A percentile compares a stretch with the other conserved stretches of the same genome.
phyloP scores from a whole-genome alignment of 2,888 invertebrate species.

The Phrixothrix hirtus region DNA sequence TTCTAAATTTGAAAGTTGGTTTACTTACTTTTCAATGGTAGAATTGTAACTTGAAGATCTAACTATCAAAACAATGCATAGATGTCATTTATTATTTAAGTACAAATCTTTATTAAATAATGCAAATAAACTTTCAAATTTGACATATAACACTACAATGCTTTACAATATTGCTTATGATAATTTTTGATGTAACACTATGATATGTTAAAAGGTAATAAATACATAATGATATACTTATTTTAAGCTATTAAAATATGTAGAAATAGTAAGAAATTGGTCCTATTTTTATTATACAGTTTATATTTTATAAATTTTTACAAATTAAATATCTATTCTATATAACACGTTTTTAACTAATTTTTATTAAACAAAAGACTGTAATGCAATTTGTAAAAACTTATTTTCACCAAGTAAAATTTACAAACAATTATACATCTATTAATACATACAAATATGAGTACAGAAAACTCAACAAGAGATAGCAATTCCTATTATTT shows the following conservation, averaged over 20 bases:
- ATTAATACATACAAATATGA: no score
- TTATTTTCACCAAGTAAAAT: no score
- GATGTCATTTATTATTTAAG: neutral
- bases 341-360: no score
- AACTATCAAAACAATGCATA: no score
- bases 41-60: no score
- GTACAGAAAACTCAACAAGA: no score
- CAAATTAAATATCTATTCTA: conserved; percentile 1
- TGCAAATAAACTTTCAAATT: conserved; percentile 14
- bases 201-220: conserved; percentile 25
- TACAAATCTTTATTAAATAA: conserved; percentile 9
- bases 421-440: no score
- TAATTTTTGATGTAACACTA: conserved; percentile 20
- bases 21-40: no score
- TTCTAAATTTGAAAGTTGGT: no score
- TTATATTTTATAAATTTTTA: conserved; percentile 2
- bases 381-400: no score
- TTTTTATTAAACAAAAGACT: no score
- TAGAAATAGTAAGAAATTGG: conserved; percentile 56
- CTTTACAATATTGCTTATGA: conserved; percentile 19
- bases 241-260: conserved; percentile 27
- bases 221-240: conserved; percentile 15
- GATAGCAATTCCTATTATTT: no score
- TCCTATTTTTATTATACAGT: conserved; percentile 51
- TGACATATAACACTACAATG: conserved; percentile 12